phyloP scores from a whole-genome alignment of 2,797 vertebrate species.

The Chiloscyllium punctatum region DNA sequence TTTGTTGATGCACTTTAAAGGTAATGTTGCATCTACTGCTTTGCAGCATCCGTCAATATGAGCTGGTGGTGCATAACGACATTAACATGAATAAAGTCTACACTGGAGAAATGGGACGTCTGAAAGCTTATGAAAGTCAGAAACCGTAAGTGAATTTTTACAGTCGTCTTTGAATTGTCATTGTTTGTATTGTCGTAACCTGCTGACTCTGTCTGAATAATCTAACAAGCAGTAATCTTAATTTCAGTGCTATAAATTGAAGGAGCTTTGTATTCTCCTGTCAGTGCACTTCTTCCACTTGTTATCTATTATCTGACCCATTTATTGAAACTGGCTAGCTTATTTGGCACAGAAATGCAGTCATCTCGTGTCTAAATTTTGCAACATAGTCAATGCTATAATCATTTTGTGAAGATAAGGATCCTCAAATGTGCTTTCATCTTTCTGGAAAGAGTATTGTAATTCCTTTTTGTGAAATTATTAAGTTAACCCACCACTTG shows the following conservation, averaged over 20 bases:
- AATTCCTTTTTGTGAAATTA: not conserved
- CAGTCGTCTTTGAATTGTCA: no score
- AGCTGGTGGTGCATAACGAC: slow-evolving; percentile 76
- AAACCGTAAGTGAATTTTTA: slow-evolving; percentile 79
- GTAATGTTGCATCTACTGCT: not conserved
- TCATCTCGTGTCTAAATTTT: not conserved
- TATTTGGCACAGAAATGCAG: not conserved
- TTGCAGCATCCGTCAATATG: slow-evolving; percentile 91
- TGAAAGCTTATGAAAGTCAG: slow-evolving; percentile 92
- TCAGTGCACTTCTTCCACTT: not conserved
- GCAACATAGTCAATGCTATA: not conserved
- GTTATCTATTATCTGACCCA: not conserved
- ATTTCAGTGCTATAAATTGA: not conserved
- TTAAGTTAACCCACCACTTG: not conserved
- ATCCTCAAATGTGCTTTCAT: not conserved
- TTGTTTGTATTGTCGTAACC: not conserved
- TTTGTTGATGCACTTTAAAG: not conserved
- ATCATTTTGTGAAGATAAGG: not conserved
- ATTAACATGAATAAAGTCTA: slow-evolving; percentile 80
- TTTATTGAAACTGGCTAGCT: not conserved
- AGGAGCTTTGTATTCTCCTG: not conserved
- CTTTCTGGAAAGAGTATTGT: not conserved
- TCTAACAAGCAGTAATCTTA: not conserved
- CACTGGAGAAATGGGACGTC: slow-evolving; percentile 81
- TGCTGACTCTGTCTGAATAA: not conserved